These are phyloP conservation scores for Rhyacophila evoluta DNA, from an alignment of 2,888 invertebrate species.

Conservation along the genomic window DNA sequence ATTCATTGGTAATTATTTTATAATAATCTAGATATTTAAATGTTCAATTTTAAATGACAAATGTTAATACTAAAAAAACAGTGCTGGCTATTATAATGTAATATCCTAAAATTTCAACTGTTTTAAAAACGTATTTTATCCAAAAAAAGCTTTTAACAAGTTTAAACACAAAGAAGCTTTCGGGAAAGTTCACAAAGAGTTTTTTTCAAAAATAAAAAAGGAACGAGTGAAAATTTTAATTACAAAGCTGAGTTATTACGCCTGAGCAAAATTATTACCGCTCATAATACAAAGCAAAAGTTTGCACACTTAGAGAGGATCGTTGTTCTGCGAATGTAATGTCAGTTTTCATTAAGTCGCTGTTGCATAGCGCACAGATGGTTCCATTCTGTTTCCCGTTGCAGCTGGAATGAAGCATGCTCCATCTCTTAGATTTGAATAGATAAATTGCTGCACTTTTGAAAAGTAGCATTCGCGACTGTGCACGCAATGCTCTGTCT, in stretches of 20 bases:
- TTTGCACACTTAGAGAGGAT: neutral
- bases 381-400: neutral
- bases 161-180: neutral
- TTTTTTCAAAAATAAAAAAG: neutral
- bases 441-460: neutral
- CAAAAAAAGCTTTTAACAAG: neutral
- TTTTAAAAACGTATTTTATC: neutral
- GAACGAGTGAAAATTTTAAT: neutral
- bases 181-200: neutral
- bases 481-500: neutral
- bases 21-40: no score
- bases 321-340: neutral
- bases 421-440: neutral
- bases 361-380: slow-evolving; percentile 17
- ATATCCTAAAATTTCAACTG: neutral
- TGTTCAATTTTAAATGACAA: neutral
- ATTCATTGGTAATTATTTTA: no score
- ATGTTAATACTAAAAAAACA: neutral
- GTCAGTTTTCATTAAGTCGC: slow-evolving; percentile 22
- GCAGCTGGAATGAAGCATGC: neutral
- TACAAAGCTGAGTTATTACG: neutral
- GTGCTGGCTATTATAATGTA: neutral
- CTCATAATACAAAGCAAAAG: neutral
- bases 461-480: neutral
- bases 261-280: neutral